Conservation (phyloP, 1,140 invertebrate genomes). For the Portunus trituberculatus region DNA sequence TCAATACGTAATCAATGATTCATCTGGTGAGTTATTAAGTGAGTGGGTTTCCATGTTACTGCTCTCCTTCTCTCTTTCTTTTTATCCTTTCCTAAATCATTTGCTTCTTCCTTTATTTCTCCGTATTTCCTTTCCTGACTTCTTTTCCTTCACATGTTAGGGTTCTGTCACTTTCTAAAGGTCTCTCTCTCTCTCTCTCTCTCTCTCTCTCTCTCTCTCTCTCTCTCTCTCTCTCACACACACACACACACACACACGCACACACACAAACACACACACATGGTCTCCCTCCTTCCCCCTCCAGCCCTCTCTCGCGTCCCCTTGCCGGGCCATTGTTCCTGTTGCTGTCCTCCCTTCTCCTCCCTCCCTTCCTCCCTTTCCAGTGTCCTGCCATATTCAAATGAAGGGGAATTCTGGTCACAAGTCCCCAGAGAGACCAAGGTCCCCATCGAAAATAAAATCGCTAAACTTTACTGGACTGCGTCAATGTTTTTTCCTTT, state of each 20-base stretch:
- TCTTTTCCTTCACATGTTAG: too few relatives aligned
- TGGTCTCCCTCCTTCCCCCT: neutral
- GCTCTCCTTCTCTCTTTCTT: too few relatives aligned
- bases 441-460: conserved; percentile 11
- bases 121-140: too few relatives aligned
- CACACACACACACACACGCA: neutral
- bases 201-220: conserved; percentile 18
- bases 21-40: neutral
- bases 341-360: neutral
- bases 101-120: too few relatives aligned
- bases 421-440: conserved; percentile 6
- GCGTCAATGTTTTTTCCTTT: neutral
- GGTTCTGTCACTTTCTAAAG: too few relatives aligned
- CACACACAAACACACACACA: conserved; percentile 34
- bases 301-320: neutral
- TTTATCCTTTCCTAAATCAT: too few relatives aligned
- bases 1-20: neutral
- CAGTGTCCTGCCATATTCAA: conserved; percentile 32
- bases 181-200: neutral
- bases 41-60: neutral
- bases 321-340: conserved; percentile 5
- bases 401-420: conserved; percentile 25
- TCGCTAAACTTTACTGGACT: neutral
- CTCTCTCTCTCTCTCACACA: neutral
- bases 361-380: neutral